A percentile compares a stretch with the other conserved stretches of the same genome.
Evolutionary conservation across 23 tunicate species (phyloP).

Genomic region (Trididemnum miniatum): DNA sequence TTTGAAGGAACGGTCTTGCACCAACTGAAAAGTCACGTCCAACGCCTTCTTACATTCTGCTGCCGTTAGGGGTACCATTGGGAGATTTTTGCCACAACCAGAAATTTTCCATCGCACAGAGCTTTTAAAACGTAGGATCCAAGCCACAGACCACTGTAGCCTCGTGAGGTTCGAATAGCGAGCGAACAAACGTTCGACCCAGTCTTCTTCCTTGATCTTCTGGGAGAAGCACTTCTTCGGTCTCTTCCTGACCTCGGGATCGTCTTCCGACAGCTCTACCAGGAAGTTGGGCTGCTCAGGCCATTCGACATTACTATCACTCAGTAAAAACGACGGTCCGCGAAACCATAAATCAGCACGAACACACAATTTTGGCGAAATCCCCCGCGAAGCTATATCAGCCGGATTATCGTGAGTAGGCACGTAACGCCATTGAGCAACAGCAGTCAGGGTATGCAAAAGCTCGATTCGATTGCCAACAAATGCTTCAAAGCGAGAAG

Average conservation of each 20-base stretch:
- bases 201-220: too few relatives aligned
- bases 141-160: neutral
- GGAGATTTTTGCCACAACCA: too few relatives aligned
- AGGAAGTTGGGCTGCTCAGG: conserved; percentile 26
- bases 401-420: too few relatives aligned
- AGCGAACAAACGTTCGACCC: neutral
- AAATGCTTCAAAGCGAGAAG: neutral
- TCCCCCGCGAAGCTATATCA: too few relatives aligned
- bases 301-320: neutral
- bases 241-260: too few relatives aligned
- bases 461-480: neutral
- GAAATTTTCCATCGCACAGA: neutral
- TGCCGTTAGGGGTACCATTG: too few relatives aligned
- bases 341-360: neutral
- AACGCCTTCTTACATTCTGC: too few relatives aligned
- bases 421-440: too few relatives aligned
- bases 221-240: too few relatives aligned
- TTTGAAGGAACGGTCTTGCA: too few relatives aligned
- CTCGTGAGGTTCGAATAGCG: neutral
- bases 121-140: neutral
- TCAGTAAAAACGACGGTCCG: neutral
- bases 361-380: neutral
- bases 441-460: neutral
- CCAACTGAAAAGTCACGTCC: too few relatives aligned
- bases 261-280: too few relatives aligned